These are phyloP conservation scores for Vanessa atalanta DNA, from an alignment of 1,140 invertebrate species.

Conservation along the genomic window DNA sequence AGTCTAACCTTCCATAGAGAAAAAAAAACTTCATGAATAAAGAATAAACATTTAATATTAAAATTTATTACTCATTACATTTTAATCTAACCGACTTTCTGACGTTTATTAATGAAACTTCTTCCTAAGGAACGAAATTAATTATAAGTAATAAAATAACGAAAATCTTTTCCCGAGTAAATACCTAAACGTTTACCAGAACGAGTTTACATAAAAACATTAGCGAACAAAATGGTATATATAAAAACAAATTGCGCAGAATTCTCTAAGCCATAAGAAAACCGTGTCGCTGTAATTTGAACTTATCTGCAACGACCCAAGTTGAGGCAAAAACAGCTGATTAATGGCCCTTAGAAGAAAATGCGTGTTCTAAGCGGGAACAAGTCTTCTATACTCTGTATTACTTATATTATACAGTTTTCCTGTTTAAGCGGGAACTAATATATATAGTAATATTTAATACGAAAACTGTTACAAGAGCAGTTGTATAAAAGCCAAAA, in stretches of 20 bases:
- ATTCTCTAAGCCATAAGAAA: conserved; percentile 23
- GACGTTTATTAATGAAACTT: too few relatives aligned
- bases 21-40: too few relatives aligned
- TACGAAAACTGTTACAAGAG: too few relatives aligned
- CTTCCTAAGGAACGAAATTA: not conserved
- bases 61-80: too few relatives aligned
- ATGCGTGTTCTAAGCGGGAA: conserved; percentile 14
- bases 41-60: too few relatives aligned
- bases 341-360: conserved; percentile 28
- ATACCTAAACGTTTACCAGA: not conserved
- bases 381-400: not conserved
- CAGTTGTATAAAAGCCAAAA: too few relatives aligned
- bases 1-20: too few relatives aligned
- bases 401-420: not conserved
- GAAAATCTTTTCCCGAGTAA: not conserved
- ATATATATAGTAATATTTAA: too few relatives aligned
- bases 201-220: conserved; percentile 7
- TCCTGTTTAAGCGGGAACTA: not conserved
- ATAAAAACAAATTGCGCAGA: conserved; percentile 23
- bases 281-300: conserved; percentile 28
- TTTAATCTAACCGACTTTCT: too few relatives aligned
- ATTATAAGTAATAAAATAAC: not conserved
- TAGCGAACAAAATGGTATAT: conserved; percentile 11
- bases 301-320: conserved; percentile 20
- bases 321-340: conserved; percentile 22